These are phyloP conservation scores for Cryptoblepharus egeriae DNA, from an alignment of 2,797 vertebrate genomes.

Conservation along the genomic window DNA sequence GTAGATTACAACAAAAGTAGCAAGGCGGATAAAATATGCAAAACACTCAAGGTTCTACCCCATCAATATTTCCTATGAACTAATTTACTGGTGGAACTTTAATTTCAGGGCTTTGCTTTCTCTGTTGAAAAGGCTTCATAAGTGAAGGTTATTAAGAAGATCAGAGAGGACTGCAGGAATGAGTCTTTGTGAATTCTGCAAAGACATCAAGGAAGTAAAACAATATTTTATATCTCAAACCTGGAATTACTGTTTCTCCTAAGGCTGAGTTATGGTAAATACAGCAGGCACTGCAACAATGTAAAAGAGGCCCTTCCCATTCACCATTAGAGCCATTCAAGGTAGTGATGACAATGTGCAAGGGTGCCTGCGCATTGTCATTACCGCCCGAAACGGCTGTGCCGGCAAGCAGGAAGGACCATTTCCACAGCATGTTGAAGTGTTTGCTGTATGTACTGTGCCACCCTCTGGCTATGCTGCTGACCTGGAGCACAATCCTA, in stretches of 20 bases:
- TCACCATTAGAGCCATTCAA: too few relatives aligned
- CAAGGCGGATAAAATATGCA: neutral
- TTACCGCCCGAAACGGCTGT: too few relatives aligned
- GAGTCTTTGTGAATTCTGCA: neutral
- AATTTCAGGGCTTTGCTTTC: conserved; percentile 6
- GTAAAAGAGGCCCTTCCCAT: too few relatives aligned
- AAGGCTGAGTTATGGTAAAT: neutral
- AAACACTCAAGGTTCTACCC: neutral
- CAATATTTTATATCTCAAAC: neutral
- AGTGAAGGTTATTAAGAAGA: conserved; percentile 18
- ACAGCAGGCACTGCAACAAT: too few relatives aligned
- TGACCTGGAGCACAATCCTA: too few relatives aligned
- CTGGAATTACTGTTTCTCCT: neutral
- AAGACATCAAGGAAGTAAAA: neutral
- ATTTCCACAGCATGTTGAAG: too few relatives aligned
- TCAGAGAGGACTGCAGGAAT: neutral
- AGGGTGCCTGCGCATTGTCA: too few relatives aligned
- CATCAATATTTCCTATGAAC: neutral
- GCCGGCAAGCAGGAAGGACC: too few relatives aligned
- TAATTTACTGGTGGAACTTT: conserved; percentile 26
- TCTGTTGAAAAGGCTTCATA: neutral
- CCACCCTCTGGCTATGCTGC: too few relatives aligned
- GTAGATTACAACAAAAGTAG: conserved; percentile 1
- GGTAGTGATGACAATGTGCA: too few relatives aligned
- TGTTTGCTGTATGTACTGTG: too few relatives aligned